Evolutionary conservation across 2,888 invertebrate species (phyloP), one percentile per base, ranked within the genome.

Genomic region (Tipula vernalis): DNA sequence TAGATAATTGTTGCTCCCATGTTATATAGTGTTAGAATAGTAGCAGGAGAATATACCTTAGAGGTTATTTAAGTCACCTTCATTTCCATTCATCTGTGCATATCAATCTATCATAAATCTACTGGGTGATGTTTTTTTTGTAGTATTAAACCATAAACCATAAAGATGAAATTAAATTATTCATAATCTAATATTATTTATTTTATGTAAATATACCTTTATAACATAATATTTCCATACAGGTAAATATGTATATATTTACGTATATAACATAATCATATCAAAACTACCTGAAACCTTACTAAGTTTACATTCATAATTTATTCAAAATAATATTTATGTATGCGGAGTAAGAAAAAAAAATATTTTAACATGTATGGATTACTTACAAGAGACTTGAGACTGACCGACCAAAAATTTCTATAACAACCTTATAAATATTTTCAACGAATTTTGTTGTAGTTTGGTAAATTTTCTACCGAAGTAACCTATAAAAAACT

Each of bases 221-320:
- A 28, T 71, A 71, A 71, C 71, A 71, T 71, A 71, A 71, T 71
- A 71, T 71, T 71, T 71, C 10, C 8, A 71, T 71, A 71, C 28
- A 71, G n/a, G n/a, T n/a, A n/a, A n/a, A n/a, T 51, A n/a, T 51
- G 51, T 51, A 51, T 51, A 28, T 28, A 28, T 2, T 1, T 28
- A 28, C 2, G 28, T 39, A 51, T 5, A 71, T 0, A 28, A 28
- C 28, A 71, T 71, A 71, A 71, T 71, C 71, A 71, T 71, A 71
- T 71, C 71, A 71, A 71, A 71, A 71, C 71, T 71, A 71, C 71
- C 71, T 71, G 71, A 71, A 71, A 71, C 71, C 71, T 71, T 71
- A 71, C 28, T 51, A 51, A 71, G 28, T 71, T 71, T 71, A 3
- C 71, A 28, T 71, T 71, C 71, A 71, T 71, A 71, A 71, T 71